Percentiles rank a stretch among this genome's conserved stretches.
Conservation (phyloP, 1,140 invertebrate species). For the Dreissena rostriformis region DNA sequence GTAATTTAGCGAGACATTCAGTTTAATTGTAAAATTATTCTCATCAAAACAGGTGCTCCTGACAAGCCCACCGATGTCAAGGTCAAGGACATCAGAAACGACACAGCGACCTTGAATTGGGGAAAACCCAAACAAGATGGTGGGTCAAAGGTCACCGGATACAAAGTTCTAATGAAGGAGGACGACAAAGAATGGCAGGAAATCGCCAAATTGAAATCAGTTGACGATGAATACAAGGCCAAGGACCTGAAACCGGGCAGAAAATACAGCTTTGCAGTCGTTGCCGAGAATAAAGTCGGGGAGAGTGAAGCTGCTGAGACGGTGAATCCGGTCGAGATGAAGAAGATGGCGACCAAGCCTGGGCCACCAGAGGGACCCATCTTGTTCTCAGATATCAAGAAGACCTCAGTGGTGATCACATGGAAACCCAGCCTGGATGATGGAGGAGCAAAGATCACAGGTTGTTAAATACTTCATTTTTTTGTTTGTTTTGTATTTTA, state of each 20-base stretch:
- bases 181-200: conserved; percentile 91
- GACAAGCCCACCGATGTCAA: conserved; percentile 83
- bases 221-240: conserved; percentile 91
- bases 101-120: conserved; percentile 94
- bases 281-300: conserved; percentile 97
- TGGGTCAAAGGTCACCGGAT: conserved; percentile 97
- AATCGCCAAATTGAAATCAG: conserved; percentile 91
- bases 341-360: conserved; percentile 83
- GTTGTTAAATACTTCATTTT: no score
- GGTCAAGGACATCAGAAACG: conserved; percentile 95
- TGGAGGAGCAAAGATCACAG: conserved; percentile 95
- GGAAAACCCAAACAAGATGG: conserved; percentile 93
- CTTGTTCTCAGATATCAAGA: conserved; percentile 79
- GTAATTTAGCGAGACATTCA: no score
- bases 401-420: conserved; percentile 90
- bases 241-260: conserved; percentile 95
- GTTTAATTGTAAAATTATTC: no score
- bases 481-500: no score
- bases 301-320: conserved; percentile 95
- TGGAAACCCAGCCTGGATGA: conserved; percentile 99
- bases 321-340: conserved; percentile 87
- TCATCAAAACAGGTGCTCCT: conserved; percentile 88
- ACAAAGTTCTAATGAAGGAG: conserved; percentile 92
- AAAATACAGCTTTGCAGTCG: conserved; percentile 97
- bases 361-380: conserved; percentile 93